Evolutionary conservation across 2,888 invertebrate species (phyloP), one percentile per base, ranked within the genome.

Genomic region (Stenotaenia linearis): DNA sequence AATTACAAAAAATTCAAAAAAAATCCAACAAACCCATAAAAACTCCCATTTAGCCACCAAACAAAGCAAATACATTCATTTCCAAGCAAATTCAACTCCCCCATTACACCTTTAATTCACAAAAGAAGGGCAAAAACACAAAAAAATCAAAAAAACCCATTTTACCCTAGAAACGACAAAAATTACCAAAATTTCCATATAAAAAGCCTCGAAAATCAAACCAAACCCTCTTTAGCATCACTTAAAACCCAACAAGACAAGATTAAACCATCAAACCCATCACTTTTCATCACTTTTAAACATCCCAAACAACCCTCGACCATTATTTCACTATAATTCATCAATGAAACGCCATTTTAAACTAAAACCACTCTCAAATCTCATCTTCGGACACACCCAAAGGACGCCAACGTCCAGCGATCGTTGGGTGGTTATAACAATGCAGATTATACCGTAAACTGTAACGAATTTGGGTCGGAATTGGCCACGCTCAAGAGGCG

Each of bases 321-420:
- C 1, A 61, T 61, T 61, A 61, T 25, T 61, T 61, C 28, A 25
- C 25, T 28, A 61, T 61, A 61, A n/a, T 25, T 61, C 61, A 61
- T 61, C 61, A 23, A 61, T 61, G 25, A 61, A 61, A 61, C 21
- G 23, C 9, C n/a, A 25, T 28, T 61, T 61, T 61, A 61, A 61
- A 61, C 61, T 61, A 61, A 61, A 61, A 61, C 61, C 61, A 15
- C 61, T 61, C 61, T 61, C 25, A 61, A 61, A 61, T 61, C 25
- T 23, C 61, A 61, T 25, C 23, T 25, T 61, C 25, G 9, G 25
- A 45, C 45, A 15, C 45, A 15, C 45, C n/a, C n/a, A 45, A 45
- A 15, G 25, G 61, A 61, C 61, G 61, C 28, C 15, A 61, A 23
- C 61, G 61, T 61, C 28, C 61, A 25, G 61, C 25, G 6, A 25